phyloP scores from a whole-genome alignment of 2,797 vertebrate genomes.

The Ara ararauna region DNA sequence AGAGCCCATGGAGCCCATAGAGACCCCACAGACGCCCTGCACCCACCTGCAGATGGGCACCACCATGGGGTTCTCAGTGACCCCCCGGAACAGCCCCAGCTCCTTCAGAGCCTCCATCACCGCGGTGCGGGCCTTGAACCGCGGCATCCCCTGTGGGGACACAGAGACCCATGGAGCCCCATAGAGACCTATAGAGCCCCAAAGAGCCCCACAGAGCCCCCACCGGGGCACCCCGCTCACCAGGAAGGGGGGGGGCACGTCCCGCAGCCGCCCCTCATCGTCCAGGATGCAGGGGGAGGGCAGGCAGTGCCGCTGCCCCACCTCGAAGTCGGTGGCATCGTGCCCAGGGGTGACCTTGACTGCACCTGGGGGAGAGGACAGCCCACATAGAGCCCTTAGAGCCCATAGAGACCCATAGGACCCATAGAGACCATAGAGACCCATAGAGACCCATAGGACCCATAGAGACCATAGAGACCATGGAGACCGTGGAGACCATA shows the following conservation, averaged over 20 bases:
- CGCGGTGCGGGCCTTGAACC: conserved; percentile 88
- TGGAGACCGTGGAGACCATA: no score
- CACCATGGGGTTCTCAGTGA: conserved; percentile 94
- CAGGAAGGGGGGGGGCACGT: not conserved
- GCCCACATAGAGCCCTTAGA: fast-evolving
- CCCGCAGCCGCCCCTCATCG: not conserved
- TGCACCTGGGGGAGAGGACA: not conserved
- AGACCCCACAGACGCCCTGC: not conserved
- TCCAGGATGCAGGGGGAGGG: not conserved
- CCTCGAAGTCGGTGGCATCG: not conserved
- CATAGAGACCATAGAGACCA: no score
- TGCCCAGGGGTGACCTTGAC: not conserved
- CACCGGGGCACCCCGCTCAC: not conserved
- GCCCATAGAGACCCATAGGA: no score
- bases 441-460: no score
- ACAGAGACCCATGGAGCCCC: no score
- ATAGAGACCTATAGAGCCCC: no score
- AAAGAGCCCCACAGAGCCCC: no score
- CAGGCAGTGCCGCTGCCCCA: not conserved
- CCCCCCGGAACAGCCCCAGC: conserved; percentile 85
- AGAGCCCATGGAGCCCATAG: fast-evolving
- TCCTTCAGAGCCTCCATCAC: conserved; percentile 88
- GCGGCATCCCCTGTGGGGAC: conserved; percentile 85
- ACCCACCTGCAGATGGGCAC: conserved; percentile 92
- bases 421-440: no score